phyloP scores from a whole-genome alignment of 2,888 invertebrate species.

The Agrochola macilenta region DNA sequence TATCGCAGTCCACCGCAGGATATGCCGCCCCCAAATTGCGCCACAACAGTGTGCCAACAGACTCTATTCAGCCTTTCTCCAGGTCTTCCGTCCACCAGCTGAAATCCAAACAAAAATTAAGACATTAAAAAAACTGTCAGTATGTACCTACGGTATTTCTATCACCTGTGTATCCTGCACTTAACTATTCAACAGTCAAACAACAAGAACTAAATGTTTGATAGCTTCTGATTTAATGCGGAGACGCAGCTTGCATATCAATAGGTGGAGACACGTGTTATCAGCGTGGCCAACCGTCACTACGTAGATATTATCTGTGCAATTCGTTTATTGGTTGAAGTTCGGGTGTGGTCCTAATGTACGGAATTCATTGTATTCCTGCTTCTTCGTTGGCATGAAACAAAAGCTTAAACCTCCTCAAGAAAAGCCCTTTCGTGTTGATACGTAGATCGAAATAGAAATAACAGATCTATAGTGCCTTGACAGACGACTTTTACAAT shows the following conservation, averaged over 20 bases:
- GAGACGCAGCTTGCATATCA: constrained; percentile 71
- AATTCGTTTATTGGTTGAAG: constrained; percentile 21
- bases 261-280: constrained; percentile 73
- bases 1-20: background rate
- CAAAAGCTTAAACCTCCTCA: background rate
- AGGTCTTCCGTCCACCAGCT: background rate
- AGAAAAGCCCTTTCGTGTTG: background rate
- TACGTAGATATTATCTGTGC: constrained; percentile 42
- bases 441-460: background rate
- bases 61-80: background rate
- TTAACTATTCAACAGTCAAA: constrained; percentile 74
- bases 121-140: background rate
- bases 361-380: too few species aligned
- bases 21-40: background rate
- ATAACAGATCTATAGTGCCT: background rate
- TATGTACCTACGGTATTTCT: background rate
- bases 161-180: constrained; percentile 39
- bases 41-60: background rate
- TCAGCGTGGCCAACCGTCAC: constrained; percentile 62
- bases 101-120: background rate
- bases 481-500: background rate
- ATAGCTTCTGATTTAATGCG: constrained; percentile 79
- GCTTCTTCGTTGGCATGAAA: background rate
- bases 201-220: constrained; percentile 79
- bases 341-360: constrained; percentile 31